Conservation (phyloP, 30 jellyfish, hydroid and myxozoan genomes). For the Hydractinia echinata region DNA sequence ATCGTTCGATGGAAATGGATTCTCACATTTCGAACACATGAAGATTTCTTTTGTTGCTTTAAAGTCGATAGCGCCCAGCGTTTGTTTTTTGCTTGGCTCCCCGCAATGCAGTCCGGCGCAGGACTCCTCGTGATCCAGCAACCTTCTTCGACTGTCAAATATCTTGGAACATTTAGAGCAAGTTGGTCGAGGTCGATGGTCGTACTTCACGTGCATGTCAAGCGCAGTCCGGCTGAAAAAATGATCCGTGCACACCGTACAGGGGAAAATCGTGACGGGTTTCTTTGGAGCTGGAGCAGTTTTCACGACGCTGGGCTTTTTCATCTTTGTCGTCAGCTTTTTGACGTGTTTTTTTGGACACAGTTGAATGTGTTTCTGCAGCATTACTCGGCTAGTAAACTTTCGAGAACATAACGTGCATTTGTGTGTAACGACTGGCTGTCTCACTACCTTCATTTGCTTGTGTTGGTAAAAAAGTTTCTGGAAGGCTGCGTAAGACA, state of each 20-base stretch:
- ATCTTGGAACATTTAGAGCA: constrained; percentile 22
- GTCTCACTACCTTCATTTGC: too few relatives aligned
- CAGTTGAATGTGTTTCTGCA: neutral
- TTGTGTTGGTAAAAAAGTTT: too few relatives aligned
- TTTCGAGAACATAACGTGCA: neutral
- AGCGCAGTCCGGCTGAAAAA: constrained; percentile 17
- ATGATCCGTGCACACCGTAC: constrained; percentile 13
- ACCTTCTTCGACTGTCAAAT: constrained; percentile 35
- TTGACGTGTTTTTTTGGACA: neutral
- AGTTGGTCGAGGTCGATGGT: constrained; percentile 41
- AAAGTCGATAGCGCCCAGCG: constrained; percentile 28
- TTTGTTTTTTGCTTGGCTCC: constrained; percentile 10
- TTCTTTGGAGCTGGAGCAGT: neutral
- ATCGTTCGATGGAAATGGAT: constrained; percentile 23
- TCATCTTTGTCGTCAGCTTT: neutral
- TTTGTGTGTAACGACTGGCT: too few relatives aligned
- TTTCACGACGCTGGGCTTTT: neutral
- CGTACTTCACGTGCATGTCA: constrained; percentile 24
- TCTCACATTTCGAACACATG: constrained; percentile 30
- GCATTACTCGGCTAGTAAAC: neutral
- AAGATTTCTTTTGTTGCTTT: constrained; percentile 5
- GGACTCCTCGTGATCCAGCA: constrained; percentile 19
- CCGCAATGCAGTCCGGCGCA: constrained; percentile 13
- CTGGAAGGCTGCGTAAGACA: too few relatives aligned
- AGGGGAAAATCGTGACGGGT: constrained; percentile 1